Evolutionary conservation across 2,888 invertebrate genomes (phyloP), one percentile per base, ranked within the genome.

Genomic region (Tetanocera ferruginea): DNA sequence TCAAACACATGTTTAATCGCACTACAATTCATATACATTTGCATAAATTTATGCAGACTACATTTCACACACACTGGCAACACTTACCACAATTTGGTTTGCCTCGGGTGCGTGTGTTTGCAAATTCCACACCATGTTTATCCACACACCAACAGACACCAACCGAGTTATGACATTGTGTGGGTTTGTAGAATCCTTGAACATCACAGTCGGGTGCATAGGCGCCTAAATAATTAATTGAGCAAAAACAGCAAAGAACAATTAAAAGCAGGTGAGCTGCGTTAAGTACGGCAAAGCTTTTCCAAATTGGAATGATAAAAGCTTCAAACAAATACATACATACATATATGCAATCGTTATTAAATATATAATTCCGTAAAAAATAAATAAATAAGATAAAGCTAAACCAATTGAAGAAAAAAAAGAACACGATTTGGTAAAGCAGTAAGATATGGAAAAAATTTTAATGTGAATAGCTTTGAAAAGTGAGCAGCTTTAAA

Each of bases 81-180:
- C 70, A 91, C 92, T 92, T 91, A 95, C 95, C 94, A 89, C 95
- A 95, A 89, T 93, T 94, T 78, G 95, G 94, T 90, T 94, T 94
- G 89, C 95, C 94, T 88, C 94, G 92, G 81, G 95, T 94, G 88
- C 96, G 94, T 83, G 96, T 95, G 88, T 95, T 95, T 83, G 96
- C 93, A 86, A 94, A 94, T 91, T 97, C 97, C 66, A 95, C 95
- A 76, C 97, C 97, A 90, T 97, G 97, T 88, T 95, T 94, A 91
- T 97, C 96, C 83, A 97, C 96, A 91, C 97, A 97, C 97, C 97
- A 97, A 91, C 97, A 97, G 89, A 96, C 94, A 79, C 94, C 96
- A 73, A 95, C 95, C 80, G 96, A 94, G 83, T 93, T 93, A 91
- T 97, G 96, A 90, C 97, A 97, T 90, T 97, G 97, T 80, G 95